phyloP scores from a whole-genome alignment of 1,140 invertebrate species.

The Drosophila murphyi region DNA sequence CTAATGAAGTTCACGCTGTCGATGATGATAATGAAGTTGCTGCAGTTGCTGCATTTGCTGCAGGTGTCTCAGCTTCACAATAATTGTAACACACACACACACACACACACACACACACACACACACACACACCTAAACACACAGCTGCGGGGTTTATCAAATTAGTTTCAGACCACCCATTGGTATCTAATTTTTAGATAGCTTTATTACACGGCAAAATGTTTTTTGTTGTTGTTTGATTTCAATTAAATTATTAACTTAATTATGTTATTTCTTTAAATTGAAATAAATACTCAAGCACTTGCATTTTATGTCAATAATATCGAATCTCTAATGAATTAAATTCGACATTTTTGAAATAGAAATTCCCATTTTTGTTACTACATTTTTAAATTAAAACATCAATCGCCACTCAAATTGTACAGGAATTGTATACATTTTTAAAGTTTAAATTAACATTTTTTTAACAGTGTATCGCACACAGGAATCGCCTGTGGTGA shows the following conservation, averaged over 20 bases:
- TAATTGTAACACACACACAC: background rate
- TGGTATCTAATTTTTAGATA: background rate
- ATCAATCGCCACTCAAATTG: too few relatives aligned
- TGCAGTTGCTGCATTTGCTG: background rate
- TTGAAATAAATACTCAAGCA: too few relatives aligned
- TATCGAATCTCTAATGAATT: too few relatives aligned
- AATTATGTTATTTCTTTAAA: too few relatives aligned
- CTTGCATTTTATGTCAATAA: too few relatives aligned
- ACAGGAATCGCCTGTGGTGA: background rate
- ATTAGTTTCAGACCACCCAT: conserved; percentile 7
- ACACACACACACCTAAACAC: background rate
- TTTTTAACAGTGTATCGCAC: background rate
- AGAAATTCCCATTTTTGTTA: too few relatives aligned
- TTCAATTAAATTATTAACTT: too few relatives aligned
- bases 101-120: background rate
- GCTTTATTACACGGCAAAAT: background rate
- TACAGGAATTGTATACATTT: too few relatives aligned
- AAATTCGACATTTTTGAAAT: too few relatives aligned
- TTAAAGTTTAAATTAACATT: too few relatives aligned
- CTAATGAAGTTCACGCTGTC: background rate
- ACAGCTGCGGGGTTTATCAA: background rate
- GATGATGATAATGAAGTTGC: background rate
- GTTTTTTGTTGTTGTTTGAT: too few relatives aligned
- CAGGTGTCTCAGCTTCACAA: conserved; percentile 4
- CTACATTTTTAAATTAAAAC: too few relatives aligned